Percentiles rank a stretch among this genome's conserved stretches.
Conservation (phyloP, 2,797 vertebrate genomes). For the Pygocentrus nattereri region DNA sequence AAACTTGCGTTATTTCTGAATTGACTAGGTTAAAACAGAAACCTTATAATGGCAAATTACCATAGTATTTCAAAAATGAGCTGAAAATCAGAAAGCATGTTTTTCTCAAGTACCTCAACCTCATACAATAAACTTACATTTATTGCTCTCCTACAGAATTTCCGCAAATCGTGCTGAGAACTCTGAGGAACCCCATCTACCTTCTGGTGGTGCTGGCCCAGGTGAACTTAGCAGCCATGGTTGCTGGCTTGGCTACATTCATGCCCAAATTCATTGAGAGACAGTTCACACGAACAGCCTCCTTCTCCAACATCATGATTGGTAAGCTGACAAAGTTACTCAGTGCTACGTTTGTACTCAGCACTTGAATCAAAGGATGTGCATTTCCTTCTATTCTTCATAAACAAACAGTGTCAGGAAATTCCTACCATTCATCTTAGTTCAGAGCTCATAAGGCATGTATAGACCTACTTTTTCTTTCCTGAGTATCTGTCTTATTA, state of each 20-base stretch:
- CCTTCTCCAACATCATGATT: constrained; percentile 88
- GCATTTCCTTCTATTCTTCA: too few species aligned
- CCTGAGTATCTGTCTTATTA: not conserved
- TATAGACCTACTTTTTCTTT: not conserved
- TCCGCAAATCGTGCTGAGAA: constrained; percentile 83
- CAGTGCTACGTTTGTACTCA: not conserved
- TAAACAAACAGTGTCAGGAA: not conserved
- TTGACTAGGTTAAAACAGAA: too few species aligned
- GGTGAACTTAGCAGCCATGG: constrained; percentile 86
- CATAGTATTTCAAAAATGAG: too few species aligned
- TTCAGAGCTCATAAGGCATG: not conserved
- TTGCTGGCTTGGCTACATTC: constrained; percentile 90
- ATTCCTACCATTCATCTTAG: not conserved
- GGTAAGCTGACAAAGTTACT: constrained; percentile 76
- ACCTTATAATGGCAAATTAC: too few species aligned
- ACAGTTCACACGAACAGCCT: constrained; percentile 85
- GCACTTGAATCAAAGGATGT: not conserved
- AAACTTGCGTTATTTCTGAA: too few species aligned
- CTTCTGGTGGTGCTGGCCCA: constrained; percentile 90
- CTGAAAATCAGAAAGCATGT: too few species aligned
- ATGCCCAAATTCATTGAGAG: constrained; percentile 93
- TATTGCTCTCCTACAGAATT: constrained; percentile 80
- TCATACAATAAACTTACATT: not conserved
- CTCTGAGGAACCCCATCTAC: constrained; percentile 84
- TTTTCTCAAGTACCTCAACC: not conserved